phyloP scores from a whole-genome alignment of 2,797 vertebrate species.

The Manis crassicaudata region DNA sequence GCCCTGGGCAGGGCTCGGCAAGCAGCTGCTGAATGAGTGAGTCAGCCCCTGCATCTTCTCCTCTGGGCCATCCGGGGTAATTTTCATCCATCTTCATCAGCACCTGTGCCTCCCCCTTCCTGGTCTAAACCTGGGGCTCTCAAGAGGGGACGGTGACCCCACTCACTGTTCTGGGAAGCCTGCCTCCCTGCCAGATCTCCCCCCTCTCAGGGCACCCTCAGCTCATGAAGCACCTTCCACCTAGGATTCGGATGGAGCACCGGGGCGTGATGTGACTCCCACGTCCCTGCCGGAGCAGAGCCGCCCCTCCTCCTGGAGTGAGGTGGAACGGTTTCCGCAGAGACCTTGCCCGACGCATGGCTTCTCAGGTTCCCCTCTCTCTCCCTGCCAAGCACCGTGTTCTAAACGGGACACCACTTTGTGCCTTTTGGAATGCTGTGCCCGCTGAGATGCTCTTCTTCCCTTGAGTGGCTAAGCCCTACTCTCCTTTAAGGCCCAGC shows the following conservation, averaged over 20 bases:
- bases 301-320: rapidly evolving
- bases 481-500: not conserved
- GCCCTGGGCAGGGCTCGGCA: too few species aligned
- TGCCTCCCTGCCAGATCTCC: too few species aligned
- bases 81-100: not conserved
- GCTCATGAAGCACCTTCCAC: not conserved
- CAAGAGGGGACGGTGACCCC: rapidly evolving
- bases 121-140: too few species aligned
- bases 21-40: not conserved
- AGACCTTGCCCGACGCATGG: rapidly evolving
- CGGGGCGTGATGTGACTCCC: rapidly evolving
- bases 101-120: not conserved
- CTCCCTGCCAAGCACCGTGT: not conserved
- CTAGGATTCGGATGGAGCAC: rapidly evolving
- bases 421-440: rapidly evolving
- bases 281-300: rapidly evolving
- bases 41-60: not conserved
- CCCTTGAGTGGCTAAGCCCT: not conserved
- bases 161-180: rapidly evolving
- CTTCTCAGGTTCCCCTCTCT: not conserved
- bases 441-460: not conserved
- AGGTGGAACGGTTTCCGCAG: not conserved
- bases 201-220: not conserved
- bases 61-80: rapidly evolving
- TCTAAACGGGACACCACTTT: not conserved